These are phyloP conservation scores for Spodoptera exigua DNA, from an alignment of 2,888 invertebrate genomes.

Conservation along the genomic window DNA sequence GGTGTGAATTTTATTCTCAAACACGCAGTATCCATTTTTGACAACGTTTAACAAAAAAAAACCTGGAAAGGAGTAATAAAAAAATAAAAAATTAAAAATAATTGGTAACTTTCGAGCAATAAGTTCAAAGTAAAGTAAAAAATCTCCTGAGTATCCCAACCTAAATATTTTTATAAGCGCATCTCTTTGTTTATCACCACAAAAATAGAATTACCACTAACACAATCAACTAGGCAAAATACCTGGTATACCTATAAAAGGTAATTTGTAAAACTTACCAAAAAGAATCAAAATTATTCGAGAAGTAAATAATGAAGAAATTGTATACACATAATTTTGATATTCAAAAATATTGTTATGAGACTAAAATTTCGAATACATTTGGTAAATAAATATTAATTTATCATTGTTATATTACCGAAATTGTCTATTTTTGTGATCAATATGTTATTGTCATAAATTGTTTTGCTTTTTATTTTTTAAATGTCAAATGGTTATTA, in stretches of 20 bases:
- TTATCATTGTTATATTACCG: constrained; percentile 10
- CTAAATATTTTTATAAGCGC: no score
- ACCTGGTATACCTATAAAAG: no score
- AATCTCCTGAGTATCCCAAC: no score
- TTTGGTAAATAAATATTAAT: constrained; percentile 5
- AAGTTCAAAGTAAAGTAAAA: no score
- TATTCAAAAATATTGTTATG: constrained; percentile 4
- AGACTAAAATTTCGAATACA: constrained; percentile 47
- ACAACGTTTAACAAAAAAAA: constrained; percentile 27
- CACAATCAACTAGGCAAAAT: no score
- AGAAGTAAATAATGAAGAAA: constrained; percentile 1
- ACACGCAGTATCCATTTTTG: constrained; percentile 72
- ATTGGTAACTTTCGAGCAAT: neutral
- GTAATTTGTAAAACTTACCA: constrained; percentile 26
- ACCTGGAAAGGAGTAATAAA: constrained; percentile 43
- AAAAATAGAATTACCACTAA: no score
- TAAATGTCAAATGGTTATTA: neutral
- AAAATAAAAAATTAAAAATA: constrained; percentile 23
- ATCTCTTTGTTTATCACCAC: no score
- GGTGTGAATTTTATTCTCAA: constrained; percentile 78
- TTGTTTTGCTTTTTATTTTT: constrained; percentile 8
- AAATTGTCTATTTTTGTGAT: constrained; percentile 22
- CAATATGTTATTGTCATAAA: constrained; percentile 8
- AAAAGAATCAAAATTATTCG: constrained; percentile 15
- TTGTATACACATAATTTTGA: constrained; percentile 44